phyloP scores from a whole-genome alignment of 2,888 invertebrate species.

The Sphecodes monilicornis region DNA sequence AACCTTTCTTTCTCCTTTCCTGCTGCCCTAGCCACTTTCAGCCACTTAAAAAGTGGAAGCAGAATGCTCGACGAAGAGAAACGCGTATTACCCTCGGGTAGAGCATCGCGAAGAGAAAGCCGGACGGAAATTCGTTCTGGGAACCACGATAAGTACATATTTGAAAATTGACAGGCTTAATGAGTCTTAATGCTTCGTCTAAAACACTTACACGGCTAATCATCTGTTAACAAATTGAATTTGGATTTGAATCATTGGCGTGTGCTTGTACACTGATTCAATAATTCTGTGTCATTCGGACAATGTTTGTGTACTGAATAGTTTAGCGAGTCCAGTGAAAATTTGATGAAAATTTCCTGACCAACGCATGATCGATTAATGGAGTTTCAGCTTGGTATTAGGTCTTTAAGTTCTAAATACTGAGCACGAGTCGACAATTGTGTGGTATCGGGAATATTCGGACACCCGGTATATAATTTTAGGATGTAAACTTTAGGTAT shows the following conservation, averaged over 20 bases:
- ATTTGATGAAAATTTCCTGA: background rate
- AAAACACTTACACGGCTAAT: background rate
- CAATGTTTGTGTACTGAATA: background rate
- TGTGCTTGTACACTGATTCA: background rate
- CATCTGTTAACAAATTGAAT: background rate
- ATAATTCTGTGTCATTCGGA: background rate
- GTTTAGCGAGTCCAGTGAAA: background rate
- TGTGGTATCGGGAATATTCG: no score
- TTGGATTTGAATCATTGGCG: no score
- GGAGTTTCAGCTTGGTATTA: background rate
- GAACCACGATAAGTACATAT: conserved; percentile 57
- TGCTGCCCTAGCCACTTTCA: conserved; percentile 7
- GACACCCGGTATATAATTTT: no score
- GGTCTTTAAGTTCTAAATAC: background rate
- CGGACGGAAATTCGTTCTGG: conserved; percentile 27
- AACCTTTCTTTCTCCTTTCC: conserved; percentile 31
- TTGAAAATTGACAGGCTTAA: conserved; percentile 41
- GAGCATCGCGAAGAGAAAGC: background rate
- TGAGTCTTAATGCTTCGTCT: conserved; percentile 14
- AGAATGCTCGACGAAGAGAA: conserved; percentile 17
- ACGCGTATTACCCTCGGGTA: conserved; percentile 40
- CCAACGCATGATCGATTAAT: background rate
- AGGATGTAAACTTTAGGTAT: no score
- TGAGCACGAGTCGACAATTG: no score
- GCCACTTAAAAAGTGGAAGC: conserved; percentile 20